Evolutionary conservation across 2,797 vertebrate genomes (phyloP).

Genomic region (Macrochelys suwanniensis): DNA sequence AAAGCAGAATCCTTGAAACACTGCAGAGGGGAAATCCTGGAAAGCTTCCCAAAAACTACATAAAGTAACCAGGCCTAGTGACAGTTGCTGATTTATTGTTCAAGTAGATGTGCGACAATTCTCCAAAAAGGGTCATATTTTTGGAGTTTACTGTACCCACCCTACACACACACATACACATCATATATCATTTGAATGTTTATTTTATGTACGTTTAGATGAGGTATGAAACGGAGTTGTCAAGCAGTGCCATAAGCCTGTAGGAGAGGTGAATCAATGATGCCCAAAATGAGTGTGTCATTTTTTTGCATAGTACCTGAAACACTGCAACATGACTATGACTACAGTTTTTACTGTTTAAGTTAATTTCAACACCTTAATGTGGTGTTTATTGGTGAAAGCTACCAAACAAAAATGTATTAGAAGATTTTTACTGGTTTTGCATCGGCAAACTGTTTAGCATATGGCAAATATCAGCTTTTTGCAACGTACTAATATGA

Average conservation of each 20-base stretch:
- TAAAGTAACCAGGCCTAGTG: neutral
- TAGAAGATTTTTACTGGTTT: neutral
- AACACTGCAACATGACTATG: neutral
- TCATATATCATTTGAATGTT: neutral
- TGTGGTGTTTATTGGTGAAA: neutral
- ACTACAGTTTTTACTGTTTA: neutral
- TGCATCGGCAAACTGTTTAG: neutral
- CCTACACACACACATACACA: no score
- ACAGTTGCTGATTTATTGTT: constrained; percentile 45
- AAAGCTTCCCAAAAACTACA: constrained; percentile 40
- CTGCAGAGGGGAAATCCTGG: constrained; percentile 16
- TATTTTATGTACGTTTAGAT: neutral
- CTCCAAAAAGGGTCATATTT: neutral
- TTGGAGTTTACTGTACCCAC: constrained; percentile 37
- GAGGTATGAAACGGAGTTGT: neutral
- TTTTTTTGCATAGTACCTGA: neutral
- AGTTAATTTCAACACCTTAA: neutral
- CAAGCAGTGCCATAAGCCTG: neutral
- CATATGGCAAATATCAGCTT: neutral
- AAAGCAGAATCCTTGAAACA: constrained; percentile 47
- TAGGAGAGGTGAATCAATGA: no score
- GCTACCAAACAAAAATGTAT: neutral
- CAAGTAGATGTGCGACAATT: constrained; percentile 14
- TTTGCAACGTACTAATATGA: neutral
- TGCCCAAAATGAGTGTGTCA: no score